Evolutionary conservation across 2,797 vertebrate genomes (phyloP), one percentile per base, ranked within the genome.

Genomic region (Melanotaenia parkinsoni): DNA sequence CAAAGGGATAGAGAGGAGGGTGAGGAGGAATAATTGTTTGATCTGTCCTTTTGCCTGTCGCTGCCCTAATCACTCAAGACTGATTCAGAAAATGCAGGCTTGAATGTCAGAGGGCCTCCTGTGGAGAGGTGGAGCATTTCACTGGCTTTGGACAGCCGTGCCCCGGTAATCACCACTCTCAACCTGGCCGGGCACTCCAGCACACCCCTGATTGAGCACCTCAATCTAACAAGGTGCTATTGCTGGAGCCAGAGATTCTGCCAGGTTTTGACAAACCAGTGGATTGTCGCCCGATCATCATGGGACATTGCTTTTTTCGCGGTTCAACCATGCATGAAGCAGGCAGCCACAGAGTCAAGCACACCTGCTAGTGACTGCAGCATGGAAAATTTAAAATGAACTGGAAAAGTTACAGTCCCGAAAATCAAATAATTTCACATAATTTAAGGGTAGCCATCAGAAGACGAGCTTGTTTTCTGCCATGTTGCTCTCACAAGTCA

Each of bases 41-140:
- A 92, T 96, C 95, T 96, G 95, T 96, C 96, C 94, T 95, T 93
- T 94, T 94, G 93, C 91, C 93, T 93, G 96, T 96, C 96, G 96
- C 95, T 97, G 96, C 96, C 96, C 96, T 97, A 98, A 97, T 98
- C 97, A 98, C 96, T 95, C 93, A 96, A 96, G 96, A 94, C 96
- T 98, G 97, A 99, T 99, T 99, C 97, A 97, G 96, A 98, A 98
- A 95, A 98, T 96, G 97, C 95, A 97, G 96, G 95, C 97, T 96
- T 97, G 96, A 98, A 98, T 97, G 97, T 97, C 97, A 96, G 96
- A 97, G 94, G 97, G 97, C 96, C 97, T 97, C 98, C 98, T 97
- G 97, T 94, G 88, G 98, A 89, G 97, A 95, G 94, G 95, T 94
- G 95, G 96, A 96, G 96, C 96, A 96, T 96, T 98, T 96, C 95